Evolutionary conservation across 2,888 invertebrate genomes (phyloP).

Genomic region (Tinea semifulvella): DNA sequence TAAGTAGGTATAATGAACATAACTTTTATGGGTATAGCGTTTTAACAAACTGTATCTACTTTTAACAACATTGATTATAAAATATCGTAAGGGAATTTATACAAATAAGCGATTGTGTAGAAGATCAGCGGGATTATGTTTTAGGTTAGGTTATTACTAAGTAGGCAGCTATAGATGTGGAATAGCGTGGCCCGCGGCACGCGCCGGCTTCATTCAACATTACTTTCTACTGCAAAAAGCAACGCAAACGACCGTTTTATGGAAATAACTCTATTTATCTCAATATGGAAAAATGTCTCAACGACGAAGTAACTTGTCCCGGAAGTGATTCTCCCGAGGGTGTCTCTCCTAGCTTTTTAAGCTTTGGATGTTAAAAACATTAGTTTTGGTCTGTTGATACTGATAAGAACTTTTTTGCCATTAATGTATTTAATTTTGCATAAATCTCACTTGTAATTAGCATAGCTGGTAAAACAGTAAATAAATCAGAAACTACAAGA

Average conservation of each 20-base stretch:
- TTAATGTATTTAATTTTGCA: too few species aligned
- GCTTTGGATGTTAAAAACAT: not conserved
- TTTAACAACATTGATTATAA: too few species aligned
- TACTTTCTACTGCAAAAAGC: conserved; percentile 29
- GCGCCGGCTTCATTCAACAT: conserved; percentile 33
- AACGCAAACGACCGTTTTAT: conserved; percentile 52
- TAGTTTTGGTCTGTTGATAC: not conserved
- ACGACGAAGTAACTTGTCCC: conserved; percentile 63
- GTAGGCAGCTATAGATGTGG: conserved; percentile 6
- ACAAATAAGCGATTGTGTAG: too few species aligned
- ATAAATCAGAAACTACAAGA: too few species aligned
- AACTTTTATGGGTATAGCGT: too few species aligned
- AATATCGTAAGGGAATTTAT: too few species aligned
- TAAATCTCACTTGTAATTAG: not conserved
- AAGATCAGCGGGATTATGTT: too few species aligned
- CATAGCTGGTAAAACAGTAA: too few species aligned
- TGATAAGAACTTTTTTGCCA: too few species aligned
- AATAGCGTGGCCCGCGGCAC: conserved; percentile 28
- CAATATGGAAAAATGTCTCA: conserved; percentile 39
- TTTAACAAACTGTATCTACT: too few species aligned
- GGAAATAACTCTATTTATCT: conserved; percentile 48
- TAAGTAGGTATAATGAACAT: too few species aligned
- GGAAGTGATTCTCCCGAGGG: conserved; percentile 48
- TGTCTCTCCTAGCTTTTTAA: conserved; percentile 18
- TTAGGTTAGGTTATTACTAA: not conserved